Evolutionary conservation across 2,888 invertebrate genomes (phyloP), one percentile per base, ranked within the genome.

Genomic region (Drosophila greeni): DNA sequence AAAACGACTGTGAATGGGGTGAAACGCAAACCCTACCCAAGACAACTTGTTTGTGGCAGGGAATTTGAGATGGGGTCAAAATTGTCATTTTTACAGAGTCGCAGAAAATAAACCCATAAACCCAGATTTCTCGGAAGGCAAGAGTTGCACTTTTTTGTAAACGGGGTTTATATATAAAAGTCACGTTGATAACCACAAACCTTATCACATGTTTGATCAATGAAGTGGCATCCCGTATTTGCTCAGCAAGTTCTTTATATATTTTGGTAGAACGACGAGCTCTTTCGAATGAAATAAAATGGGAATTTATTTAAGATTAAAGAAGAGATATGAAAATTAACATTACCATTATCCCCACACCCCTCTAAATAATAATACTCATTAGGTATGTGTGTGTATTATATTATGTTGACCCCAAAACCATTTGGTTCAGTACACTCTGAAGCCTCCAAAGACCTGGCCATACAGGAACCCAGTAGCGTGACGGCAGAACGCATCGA

Each of bases 401-500:
- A 45, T 45, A 29, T 45, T 45, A 45, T 29, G 14, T 45, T 45
- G 45, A 45, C 45, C 45, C 45, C 45, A 45, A 45, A 45, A 14
- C 29, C 45, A 14, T 20, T 14, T 9, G 29, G 29, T 29, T 29
- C 29, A 18, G 12, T 18, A 12, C 24, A 20, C 33, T 23, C n/a
- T 36, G 7, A 1, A 11, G n/a, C 9, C 42, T 34, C n/a, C 18
- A 26, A 16, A 45, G 36, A 42, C 12, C 29, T 20, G 23, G 14
- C 12, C 29, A 39, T 37, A 23, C 7, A 29, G 37, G 8, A 42
- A 48, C 45, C 52, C 60, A 66, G 37, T 49, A 56, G 37, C 70
- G 62, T 70, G 70, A 70, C 56, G 61, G 52, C 70, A 54, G 48
- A 69, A 58, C 61, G 56, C 62, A 81, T 72, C 65, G 72, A 52